Evolutionary conservation across 1,140 invertebrate species (phyloP), one percentile per base, ranked within the genome.

Genomic region (Colletes gigas): DNA sequence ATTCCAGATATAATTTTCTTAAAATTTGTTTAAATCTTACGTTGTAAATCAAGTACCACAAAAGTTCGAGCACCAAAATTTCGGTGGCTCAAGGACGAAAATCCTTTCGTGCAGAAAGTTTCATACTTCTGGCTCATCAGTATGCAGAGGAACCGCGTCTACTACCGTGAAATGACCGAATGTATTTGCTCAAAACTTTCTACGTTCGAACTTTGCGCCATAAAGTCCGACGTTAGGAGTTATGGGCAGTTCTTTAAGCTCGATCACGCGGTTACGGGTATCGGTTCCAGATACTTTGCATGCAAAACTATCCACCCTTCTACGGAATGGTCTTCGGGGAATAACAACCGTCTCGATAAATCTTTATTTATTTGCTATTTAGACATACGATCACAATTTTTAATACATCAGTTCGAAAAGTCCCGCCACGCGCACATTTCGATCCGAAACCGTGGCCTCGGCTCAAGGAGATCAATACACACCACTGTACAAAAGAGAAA

Each of bases 401-500:
- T 19, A 19, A 50, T 67, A 67, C 19, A 21, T 50, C 17, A 50
- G 19, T 50, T 39, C 17, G 17, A 65, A n/a, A 47, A 50, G 47
- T 21, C 19, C 14, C n/a, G n/a, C 44, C n/a, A 50, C 41, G 10
- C 17, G n/a, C 12, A 14, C 65, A 10, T 47, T 14, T 52, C 4
- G 65, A 67, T 52, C 17, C 65, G 65, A 67, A 6, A 17, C n/a
- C 30, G 50, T 14, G 3, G 30, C 9, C 54, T 41, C 6, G 3
- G n/a, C 9, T 55, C 10, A 57, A 57, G 4, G 70, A 79, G 77
- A 79, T 79, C 70, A 79, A 52, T 14, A 69, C 17, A 55, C 12
- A 69, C 55, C 15, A 39, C 55, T 69, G 79, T 81, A 76, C 65
- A 54, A 47, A 57, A 14, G 8, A 63, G 9, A 41, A 50, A 5